Evolutionary conservation across 2,113 vertebrate species (phyloP).

Genomic region (Ochotona curzoniae): DNA sequence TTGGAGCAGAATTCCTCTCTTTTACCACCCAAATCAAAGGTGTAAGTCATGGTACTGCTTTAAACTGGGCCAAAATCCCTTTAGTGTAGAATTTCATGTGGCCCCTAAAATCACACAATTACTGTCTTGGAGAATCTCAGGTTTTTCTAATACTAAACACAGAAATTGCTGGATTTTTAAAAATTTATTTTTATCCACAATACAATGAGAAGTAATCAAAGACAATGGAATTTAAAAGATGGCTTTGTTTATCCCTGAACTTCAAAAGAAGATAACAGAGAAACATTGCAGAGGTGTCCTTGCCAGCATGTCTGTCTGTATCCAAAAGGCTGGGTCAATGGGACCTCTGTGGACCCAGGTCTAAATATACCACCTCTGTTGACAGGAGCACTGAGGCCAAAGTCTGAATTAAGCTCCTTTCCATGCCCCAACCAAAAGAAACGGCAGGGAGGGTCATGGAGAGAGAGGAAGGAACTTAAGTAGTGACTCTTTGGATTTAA

Average conservation of each 20-base stretch:
- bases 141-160: too few species aligned
- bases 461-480: background rate
- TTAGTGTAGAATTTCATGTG: too few species aligned
- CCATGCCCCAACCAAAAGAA: background rate
- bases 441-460: background rate
- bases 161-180: too few species aligned
- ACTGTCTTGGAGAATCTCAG: too few species aligned
- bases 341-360: background rate
- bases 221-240: too few species aligned
- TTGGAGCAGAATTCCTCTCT: too few species aligned
- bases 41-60: too few species aligned
- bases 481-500: background rate
- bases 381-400: constrained; percentile 10
- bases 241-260: background rate
- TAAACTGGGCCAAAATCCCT: too few species aligned
- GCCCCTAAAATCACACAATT: too few species aligned
- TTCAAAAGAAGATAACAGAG: constrained; percentile 51
- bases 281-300: constrained; percentile 60
- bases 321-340: background rate
- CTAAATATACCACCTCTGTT: background rate
- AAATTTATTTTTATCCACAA: too few species aligned
- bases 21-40: too few species aligned
- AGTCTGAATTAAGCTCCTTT: background rate
- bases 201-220: too few species aligned
- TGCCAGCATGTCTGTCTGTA: constrained; percentile 38